A percentile compares a stretch with the other conserved stretches of the same genome.
phyloP scores from a whole-genome alignment of 1,140 invertebrate genomes.

The Trypoxylus dichotomus region DNA sequence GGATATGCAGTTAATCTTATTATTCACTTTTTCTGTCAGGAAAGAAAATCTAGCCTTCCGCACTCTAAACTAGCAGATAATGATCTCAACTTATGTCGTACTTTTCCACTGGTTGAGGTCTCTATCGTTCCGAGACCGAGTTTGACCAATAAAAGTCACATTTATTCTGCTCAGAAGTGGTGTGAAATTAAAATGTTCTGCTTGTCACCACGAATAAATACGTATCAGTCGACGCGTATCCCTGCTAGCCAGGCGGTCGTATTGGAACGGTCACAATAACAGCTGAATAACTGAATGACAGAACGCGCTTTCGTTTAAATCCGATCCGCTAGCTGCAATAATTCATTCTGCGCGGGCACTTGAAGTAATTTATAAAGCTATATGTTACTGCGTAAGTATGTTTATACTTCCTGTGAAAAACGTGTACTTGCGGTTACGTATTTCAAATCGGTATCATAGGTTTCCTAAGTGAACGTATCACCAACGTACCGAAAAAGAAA shows the following conservation, averaged over 20 bases:
- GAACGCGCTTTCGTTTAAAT: neutral
- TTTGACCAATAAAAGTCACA: constrained; percentile 26
- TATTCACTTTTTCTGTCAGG: no score
- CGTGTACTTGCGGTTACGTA: no score
- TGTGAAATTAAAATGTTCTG: constrained; percentile 16
- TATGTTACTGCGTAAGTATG: no score
- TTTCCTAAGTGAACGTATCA: no score
- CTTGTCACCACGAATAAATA: constrained; percentile 22
- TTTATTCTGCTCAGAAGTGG: neutral
- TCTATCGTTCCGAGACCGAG: neutral
- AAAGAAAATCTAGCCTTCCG: neutral
- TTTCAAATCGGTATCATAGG: no score
- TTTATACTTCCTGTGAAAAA: no score
- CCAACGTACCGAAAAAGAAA: no score
- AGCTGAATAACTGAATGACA: neutral
- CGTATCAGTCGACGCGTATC: neutral
- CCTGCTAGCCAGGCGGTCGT: neutral
- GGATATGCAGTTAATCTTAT: no score
- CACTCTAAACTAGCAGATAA: neutral
- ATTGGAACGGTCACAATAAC: neutral
- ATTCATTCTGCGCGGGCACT: neutral
- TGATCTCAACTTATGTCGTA: neutral
- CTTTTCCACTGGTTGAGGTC: neutral
- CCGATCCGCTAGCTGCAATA: neutral
- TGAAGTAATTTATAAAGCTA: neutral